A percentile compares a stretch with the other conserved stretches of the same genome.
Conservation (phyloP, 2,113 vertebrate species). For the Poecile atricapillus region DNA sequence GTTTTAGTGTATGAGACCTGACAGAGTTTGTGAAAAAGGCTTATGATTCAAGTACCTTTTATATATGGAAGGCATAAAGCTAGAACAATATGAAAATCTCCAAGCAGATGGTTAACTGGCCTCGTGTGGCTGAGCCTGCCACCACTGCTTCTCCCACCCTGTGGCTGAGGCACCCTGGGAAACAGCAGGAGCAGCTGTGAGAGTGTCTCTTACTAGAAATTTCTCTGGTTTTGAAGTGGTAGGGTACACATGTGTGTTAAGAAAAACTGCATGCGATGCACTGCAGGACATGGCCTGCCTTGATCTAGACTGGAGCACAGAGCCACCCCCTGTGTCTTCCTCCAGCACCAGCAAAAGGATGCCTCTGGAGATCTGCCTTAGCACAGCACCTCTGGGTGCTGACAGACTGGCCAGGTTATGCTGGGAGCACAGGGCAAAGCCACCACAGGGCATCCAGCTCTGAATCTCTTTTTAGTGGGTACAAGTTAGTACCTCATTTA, state of each 20-base stretch:
- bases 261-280: background rate
- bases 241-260: background rate
- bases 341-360: background rate
- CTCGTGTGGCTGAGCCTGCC: rapidly evolving
- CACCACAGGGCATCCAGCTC: rapidly evolving
- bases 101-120: background rate
- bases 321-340: rapidly evolving
- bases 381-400: background rate
- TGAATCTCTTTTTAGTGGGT: background rate
- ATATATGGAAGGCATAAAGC: background rate
- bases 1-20: background rate
- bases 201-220: background rate
- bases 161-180: background rate
- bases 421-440: background rate
- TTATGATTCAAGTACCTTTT: background rate
- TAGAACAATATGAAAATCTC: background rate
- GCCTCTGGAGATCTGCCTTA: background rate
- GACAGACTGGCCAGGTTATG: no score
- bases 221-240: background rate
- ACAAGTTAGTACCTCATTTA: background rate
- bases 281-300: background rate
- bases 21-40: background rate
- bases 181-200: background rate
- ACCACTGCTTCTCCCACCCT: background rate
- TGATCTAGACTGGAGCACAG: background rate